These are phyloP conservation scores for Ophioderma brevispina DNA, from an alignment of 35 echinoderm and acorn worm genomes.

Conservation along the genomic window DNA sequence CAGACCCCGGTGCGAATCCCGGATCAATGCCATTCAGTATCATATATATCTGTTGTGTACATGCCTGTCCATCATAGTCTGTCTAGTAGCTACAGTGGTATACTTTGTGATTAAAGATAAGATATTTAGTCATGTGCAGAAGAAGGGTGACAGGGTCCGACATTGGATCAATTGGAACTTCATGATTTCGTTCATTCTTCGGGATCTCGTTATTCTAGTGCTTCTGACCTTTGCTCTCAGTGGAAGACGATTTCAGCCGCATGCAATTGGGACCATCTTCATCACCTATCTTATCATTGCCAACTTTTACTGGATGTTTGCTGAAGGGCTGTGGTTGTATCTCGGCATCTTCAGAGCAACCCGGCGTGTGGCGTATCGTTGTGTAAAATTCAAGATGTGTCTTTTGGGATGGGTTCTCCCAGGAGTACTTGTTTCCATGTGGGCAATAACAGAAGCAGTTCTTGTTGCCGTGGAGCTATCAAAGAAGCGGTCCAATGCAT, in stretches of 20 bases:
- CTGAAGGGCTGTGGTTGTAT: neutral
- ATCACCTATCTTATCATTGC: neutral
- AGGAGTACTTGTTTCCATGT: neutral
- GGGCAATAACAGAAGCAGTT: neutral
- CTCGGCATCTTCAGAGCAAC: neutral
- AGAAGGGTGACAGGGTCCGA: neutral
- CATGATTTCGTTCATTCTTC: neutral
- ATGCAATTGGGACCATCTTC: neutral
- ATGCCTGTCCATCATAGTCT: neutral
- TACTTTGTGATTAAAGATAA: neutral
- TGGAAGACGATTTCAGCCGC: neutral
- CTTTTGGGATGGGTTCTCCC: neutral
- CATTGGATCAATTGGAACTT: neutral
- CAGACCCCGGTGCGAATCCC: no score
- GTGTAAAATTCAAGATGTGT: neutral
- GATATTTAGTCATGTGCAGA: neutral
- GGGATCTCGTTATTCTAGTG: neutral
- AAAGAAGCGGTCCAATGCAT: neutral
- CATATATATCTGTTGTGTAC: neutral
- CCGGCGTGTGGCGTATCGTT: neutral
- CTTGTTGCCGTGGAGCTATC: neutral
- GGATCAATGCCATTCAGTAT: no score
- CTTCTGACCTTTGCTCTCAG: neutral
- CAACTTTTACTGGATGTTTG: neutral
- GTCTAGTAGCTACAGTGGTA: neutral